Percentiles rank a stretch among this genome's conserved stretches.
Conservation (phyloP, 2,888 invertebrate genomes). For the Drosophila meridionalis region DNA sequence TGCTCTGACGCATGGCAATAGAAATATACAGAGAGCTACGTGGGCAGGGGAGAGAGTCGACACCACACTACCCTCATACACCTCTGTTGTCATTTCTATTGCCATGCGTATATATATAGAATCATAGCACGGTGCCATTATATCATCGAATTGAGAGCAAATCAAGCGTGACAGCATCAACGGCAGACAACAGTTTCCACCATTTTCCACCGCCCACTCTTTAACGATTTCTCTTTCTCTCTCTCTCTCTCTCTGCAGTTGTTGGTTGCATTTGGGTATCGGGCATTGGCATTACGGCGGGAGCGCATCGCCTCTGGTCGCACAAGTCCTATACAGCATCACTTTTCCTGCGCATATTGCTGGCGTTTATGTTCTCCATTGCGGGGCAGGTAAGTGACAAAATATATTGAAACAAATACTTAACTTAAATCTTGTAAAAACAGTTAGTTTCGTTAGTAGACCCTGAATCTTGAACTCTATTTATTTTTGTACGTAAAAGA, state of each 20-base stretch:
- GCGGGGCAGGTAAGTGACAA: constrained; percentile 90
- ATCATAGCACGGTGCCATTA: constrained; percentile 43
- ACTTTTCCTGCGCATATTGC: constrained; percentile 88
- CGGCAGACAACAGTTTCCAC: not conserved
- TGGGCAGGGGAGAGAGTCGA: not conserved
- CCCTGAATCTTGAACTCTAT: too few relatives aligned
- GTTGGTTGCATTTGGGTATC: constrained; percentile 88
- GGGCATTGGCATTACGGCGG: constrained; percentile 93
- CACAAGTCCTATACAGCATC: constrained; percentile 91
- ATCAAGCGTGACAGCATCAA: constrained; percentile 34
- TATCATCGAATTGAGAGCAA: constrained; percentile 59
- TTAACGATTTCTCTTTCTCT: not conserved
- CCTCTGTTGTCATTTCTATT: not conserved
- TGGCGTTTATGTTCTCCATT: constrained; percentile 90
- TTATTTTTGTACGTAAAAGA: too few relatives aligned
- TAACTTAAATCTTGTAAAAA: too few relatives aligned
- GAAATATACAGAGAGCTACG: constrained; percentile 28
- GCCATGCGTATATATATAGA: constrained; percentile 7
- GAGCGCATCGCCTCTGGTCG: constrained; percentile 93
- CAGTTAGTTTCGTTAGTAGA: too few relatives aligned
- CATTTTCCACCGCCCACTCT: not conserved
- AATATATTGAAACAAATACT: not conserved
- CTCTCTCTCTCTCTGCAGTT: constrained; percentile 84
- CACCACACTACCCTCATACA: not conserved
- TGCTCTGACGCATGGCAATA: constrained; percentile 31